Percentiles rank a stretch among this genome's conserved stretches.
Evolutionary conservation across 2,113 vertebrate species (phyloP).

Genomic region (Bettongia penicillata): DNA sequence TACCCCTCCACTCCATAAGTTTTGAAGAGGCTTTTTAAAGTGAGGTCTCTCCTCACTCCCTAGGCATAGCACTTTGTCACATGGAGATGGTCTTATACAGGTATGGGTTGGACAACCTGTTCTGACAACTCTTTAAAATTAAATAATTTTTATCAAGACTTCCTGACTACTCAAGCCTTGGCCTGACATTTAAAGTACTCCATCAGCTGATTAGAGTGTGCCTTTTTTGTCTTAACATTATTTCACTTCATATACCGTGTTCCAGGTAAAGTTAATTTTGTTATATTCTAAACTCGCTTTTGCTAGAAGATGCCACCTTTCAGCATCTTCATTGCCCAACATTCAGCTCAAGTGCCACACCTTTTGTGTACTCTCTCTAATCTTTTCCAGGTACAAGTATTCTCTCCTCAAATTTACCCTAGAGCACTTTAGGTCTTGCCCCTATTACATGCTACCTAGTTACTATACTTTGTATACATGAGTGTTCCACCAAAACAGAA

Average conservation of each 20-base stretch:
- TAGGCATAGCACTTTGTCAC: neutral
- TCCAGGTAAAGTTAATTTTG: neutral
- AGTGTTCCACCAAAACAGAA: neutral
- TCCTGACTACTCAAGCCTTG: neutral
- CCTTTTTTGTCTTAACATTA: neutral
- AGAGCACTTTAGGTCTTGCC: neutral
- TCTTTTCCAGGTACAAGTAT: neutral
- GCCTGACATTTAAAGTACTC: neutral
- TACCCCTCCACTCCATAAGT: neutral
- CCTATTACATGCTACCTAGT: neutral
- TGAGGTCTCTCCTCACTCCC: too few species aligned
- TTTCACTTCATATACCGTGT: neutral
- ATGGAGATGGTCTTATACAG: neutral
- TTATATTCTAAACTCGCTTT: neutral
- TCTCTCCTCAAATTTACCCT: neutral
- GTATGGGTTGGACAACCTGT: neutral
- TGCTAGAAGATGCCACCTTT: neutral
- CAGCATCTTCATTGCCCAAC: neutral
- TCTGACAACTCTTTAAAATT: neutral
- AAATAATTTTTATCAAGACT: neutral
- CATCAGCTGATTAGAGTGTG: neutral
- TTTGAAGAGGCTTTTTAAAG: neutral
- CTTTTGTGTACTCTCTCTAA: neutral
- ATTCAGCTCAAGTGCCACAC: neutral
- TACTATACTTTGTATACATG: neutral